Evolutionary conservation across 2,888 invertebrate genomes (phyloP), one percentile per base, ranked within the genome.

Genomic region (Criorhina ranunculi): DNA sequence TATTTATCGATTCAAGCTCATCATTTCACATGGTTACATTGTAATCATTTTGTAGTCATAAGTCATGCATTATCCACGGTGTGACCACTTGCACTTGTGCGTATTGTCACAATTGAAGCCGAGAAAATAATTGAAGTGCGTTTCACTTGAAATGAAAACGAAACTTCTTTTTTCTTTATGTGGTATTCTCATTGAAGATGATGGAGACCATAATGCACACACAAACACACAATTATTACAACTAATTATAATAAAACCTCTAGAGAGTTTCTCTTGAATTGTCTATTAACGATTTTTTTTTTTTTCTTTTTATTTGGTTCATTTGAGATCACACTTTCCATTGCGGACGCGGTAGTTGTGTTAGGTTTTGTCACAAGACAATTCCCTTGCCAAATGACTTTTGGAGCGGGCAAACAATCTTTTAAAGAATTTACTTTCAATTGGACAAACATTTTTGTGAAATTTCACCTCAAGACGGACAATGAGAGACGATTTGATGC

Each of bases 71-170:
- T 46, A 24, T 66, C 40, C 2, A 55, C 12, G n/a, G 1, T n/a
- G 12, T 57, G 57, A 44, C 44, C 69, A 77, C 69, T 77, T 77
- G 77, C 67, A 69, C 77, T 77, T 69, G 77, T 62, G 69, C 69
- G 60, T 69, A 53, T 60, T 69, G 77, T 77, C 53, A 53, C 77
- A 33, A 35, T 35, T 33, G 17, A 44, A 35, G 53, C 29, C 15
- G 44, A 53, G 42, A 77, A 60, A 66, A 66, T 66, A 77, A 77
- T 77, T 77, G 60, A 77, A 77, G 35, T 53, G 44, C 77, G 77
- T 77, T 69, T 77, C 60, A 46, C 60, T 44, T 67, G 49, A 67
- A 77, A 67, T 60, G 59, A 67, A 76, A 76, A 60, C 44, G 69
- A 60, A 77, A 53, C n/a, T 69, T 62, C 33, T 62, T 77, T 35